Percentiles rank a stretch among this genome's conserved stretches.
Conservation (phyloP, 2,113 vertebrate genomes). For the Coreoperca whiteheadi region DNA sequence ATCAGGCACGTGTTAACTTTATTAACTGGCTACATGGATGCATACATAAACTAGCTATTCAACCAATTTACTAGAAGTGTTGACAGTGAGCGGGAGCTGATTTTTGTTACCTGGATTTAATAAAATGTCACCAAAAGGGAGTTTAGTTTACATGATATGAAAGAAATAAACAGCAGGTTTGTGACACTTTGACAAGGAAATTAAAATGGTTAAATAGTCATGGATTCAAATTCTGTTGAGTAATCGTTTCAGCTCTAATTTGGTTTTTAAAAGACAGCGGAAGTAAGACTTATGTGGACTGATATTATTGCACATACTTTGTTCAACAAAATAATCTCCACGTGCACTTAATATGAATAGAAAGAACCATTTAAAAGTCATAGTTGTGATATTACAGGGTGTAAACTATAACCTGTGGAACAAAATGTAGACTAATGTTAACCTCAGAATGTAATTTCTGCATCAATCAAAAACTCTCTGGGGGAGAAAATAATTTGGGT, state of each 20-base stretch:
- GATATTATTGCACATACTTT: neutral
- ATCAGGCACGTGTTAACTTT: neutral
- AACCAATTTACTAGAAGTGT: neutral
- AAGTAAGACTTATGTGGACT: neutral
- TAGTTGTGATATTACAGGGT: neutral
- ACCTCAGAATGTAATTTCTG: neutral
- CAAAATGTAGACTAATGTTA: neutral
- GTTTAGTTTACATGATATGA: neutral
- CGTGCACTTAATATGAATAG: neutral
- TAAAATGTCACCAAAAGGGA: neutral
- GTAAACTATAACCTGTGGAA: neutral
- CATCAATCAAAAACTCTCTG: neutral
- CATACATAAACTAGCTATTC: neutral
- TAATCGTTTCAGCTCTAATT: neutral
- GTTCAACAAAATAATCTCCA: neutral
- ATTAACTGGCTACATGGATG: neutral
- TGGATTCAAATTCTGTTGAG: neutral
- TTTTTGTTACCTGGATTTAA: too few relatives aligned
- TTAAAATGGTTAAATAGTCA: neutral
- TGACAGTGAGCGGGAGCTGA: neutral
- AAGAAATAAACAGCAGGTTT: neutral
- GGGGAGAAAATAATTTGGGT: neutral
- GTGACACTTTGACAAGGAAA: neutral
- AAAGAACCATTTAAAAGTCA: neutral
- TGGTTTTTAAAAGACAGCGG: neutral